Percentiles rank a stretch among this genome's conserved stretches.
These are phyloP conservation scores for Nymphalis io DNA, from an alignment of 1,140 invertebrate genomes.

Conservation along the genomic window DNA sequence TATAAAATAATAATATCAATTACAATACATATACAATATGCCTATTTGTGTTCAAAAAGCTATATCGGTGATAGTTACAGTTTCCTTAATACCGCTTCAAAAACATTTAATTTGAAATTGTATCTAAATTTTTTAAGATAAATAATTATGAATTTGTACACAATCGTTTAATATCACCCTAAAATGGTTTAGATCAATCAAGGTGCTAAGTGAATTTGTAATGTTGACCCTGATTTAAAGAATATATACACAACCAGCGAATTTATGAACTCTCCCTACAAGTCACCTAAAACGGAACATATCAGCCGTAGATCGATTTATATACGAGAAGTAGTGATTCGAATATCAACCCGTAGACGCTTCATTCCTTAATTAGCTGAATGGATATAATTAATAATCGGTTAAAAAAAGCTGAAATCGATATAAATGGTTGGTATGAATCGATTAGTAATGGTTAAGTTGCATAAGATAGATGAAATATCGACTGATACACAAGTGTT, in stretches of 20 bases:
- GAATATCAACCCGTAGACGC: slow-evolving; percentile 52
- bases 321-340: slow-evolving; percentile 49
- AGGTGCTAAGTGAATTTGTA: slow-evolving; percentile 19
- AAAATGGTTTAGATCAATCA: slow-evolving; percentile 2
- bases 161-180: neutral
- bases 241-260: neutral
- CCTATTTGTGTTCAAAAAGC: slow-evolving; percentile 4
- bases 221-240: slow-evolving; percentile 1
- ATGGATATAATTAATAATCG: slow-evolving; percentile 19
- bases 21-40: neutral
- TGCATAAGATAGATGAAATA: slow-evolving; percentile 51
- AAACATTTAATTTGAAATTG: neutral
- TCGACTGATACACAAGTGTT: slow-evolving; percentile 73
- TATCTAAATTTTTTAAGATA: neutral
- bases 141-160: neutral
- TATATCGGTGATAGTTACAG: slow-evolving; percentile 1
- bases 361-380: slow-evolving; percentile 45
- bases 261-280: slow-evolving; percentile 30
- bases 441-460: slow-evolving; percentile 43
- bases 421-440: slow-evolving; percentile 29
- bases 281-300: slow-evolving; percentile 45
- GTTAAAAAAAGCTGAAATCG: slow-evolving; percentile 16
- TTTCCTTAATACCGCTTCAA: neutral
- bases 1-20: neutral
- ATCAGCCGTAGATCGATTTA: slow-evolving; percentile 52